These are phyloP conservation scores for Rhopalosiphum nymphaeae DNA, from an alignment of 2,888 invertebrate species.

Conservation along the genomic window DNA sequence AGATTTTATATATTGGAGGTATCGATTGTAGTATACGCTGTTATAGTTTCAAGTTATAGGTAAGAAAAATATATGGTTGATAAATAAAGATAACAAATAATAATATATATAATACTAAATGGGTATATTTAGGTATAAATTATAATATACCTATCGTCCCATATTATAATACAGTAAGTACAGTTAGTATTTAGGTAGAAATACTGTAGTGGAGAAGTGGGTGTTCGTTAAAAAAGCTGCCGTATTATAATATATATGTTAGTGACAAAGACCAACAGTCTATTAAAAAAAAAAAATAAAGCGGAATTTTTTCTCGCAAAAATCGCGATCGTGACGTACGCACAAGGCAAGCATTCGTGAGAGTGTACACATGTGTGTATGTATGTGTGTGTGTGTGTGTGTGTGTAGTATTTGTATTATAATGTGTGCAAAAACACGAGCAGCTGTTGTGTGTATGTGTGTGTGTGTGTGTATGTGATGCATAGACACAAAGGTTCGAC, in stretches of 20 bases:
- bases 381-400: background rate
- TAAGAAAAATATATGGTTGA: background rate
- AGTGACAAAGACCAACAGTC: background rate
- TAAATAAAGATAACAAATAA: background rate
- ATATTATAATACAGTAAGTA: background rate
- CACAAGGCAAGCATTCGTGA: background rate
- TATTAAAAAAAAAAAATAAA: background rate
- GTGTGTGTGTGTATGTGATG: background rate
- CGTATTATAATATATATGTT: background rate
- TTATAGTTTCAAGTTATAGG: background rate
- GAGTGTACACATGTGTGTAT: background rate
- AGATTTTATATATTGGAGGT: no score
- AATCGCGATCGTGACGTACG: constrained; percentile 10
- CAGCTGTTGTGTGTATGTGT: constrained; percentile 24
- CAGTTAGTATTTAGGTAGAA: background rate
- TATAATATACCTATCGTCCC: background rate
- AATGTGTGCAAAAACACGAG: constrained; percentile 33
- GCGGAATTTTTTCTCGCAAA: background rate
- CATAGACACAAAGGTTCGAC: constrained; percentile 57
- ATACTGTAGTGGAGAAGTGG: background rate
- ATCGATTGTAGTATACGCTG: background rate
- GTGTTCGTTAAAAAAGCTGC: background rate
- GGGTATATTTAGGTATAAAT: background rate
- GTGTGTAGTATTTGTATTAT: background rate
- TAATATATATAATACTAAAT: background rate